Percentiles rank a stretch among this genome's conserved stretches.
Conservation (phyloP, 2,888 invertebrate genomes). For the Neoscelio sp. region DNA sequence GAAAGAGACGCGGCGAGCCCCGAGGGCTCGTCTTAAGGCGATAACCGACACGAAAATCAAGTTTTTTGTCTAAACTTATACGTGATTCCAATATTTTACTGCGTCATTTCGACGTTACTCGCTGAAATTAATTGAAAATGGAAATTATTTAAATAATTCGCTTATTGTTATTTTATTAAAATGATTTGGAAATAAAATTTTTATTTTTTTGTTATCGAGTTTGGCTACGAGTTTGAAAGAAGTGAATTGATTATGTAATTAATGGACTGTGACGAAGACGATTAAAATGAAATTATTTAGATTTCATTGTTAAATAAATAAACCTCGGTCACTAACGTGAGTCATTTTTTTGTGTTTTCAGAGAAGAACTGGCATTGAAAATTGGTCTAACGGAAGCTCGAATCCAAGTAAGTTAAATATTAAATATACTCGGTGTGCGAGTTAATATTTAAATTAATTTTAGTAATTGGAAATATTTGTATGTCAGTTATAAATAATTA, state of each 20-base stretch:
- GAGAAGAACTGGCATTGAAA: constrained; percentile 97
- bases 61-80: constrained; percentile 52
- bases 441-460: too few relatives aligned
- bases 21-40: constrained; percentile 47
- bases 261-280: too few relatives aligned
- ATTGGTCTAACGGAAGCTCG: constrained; percentile 97
- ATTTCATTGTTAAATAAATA: not conserved
- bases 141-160: constrained; percentile 48
- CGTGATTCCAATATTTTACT: constrained; percentile 53
- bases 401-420: constrained; percentile 90
- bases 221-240: not conserved
- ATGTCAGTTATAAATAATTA: too few relatives aligned
- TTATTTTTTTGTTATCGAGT: too few relatives aligned
- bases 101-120: constrained; percentile 15
- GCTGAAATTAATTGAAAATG: constrained; percentile 61
- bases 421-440: too few relatives aligned
- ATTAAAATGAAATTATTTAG: not conserved
- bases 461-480: too few relatives aligned
- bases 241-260: too few relatives aligned
- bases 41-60: constrained; percentile 66
- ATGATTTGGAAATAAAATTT: too few relatives aligned
- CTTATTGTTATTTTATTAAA: too few relatives aligned
- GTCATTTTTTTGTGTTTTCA: constrained; percentile 81
- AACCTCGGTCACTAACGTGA: not conserved
- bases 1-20: constrained; percentile 61